Base-by-base conservation (phyloP, 2,113 vertebrate genomes). In the Urocynchramus pylzowi region DNA sequence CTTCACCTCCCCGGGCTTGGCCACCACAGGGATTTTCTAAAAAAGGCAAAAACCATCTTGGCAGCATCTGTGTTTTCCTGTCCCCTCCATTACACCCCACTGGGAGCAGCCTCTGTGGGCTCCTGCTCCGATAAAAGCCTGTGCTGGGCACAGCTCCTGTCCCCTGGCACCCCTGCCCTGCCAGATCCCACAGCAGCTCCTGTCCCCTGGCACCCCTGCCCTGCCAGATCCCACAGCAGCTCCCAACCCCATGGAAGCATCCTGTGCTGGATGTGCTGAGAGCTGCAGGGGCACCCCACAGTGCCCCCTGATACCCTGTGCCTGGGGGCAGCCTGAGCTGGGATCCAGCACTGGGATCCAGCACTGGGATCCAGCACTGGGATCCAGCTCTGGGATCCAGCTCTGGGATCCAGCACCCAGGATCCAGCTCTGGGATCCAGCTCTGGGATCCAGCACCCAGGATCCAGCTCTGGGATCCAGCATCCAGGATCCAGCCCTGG, bases 71-170 rank as follows among this genome's bases (percentile, higher is more conserved):
- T 37, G 52, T 24, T 63, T 44, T 53, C 42, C n/a, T 31, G 15
- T 4, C 18, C 64, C 13, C n/a, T 52, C 16, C 3, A 0, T 13
- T 8, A 2, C 35, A 9, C 11, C 52, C 10, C 14, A 1, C 33
- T 11, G 41, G 52, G 41, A 60, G 4, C 33, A 33, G 11, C 28
- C 61, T 33, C 73, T 35, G 45, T 0, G 27, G 27, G 17, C 27
- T 30, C 28, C 39, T 8, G 26, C 17, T 8, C 10, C 13, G 4
- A 24, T 4, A 15, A 27, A 28, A 56, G 11, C 18, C 30, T 11
- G 54, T 39, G 54, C 67, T 49, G 1, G 1, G 42, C 59, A 42
- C 49, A n/a, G 18, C 28, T 21, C 4, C 37, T 33, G 45, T 12
- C 15, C 61, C 33, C 7, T 52, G 50, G 26, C 49, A 16, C 49